Conservation (phyloP, 2,113 vertebrate genomes). For the Planiliza haematocheilus region DNA sequence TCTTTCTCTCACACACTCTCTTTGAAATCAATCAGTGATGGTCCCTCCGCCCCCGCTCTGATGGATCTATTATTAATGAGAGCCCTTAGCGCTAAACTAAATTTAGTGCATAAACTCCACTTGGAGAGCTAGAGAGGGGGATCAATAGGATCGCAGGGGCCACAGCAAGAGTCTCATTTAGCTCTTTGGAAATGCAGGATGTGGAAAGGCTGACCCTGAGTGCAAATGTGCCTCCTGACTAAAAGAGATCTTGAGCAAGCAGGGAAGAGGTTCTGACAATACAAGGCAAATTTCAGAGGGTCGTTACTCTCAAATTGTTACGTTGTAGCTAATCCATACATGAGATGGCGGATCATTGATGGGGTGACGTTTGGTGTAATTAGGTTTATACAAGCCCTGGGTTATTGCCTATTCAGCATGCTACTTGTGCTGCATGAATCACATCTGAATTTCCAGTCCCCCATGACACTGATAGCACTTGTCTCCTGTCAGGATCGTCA, state of each 20-base stretch:
- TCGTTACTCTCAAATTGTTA: conserved; percentile 69
- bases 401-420: conserved; percentile 64
- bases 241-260: conserved; percentile 35
- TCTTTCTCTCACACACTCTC: conserved; percentile 14
- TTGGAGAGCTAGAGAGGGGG: conserved; percentile 59
- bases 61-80: conserved; percentile 84
- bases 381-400: conserved; percentile 65
- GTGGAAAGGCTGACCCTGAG: conserved; percentile 58
- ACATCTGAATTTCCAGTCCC: conserved; percentile 49
- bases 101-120: conserved; percentile 80
- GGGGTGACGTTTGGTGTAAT: conserved; percentile 67
- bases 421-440: conserved; percentile 54
- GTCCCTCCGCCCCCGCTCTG: conserved; percentile 44
- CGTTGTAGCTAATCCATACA: conserved; percentile 69
- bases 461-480: conserved; percentile 30
- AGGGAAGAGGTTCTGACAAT: conserved; percentile 52
- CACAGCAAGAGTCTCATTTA: conserved; percentile 67
- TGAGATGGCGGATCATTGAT: conserved; percentile 61
- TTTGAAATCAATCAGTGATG: conserved; percentile 65
- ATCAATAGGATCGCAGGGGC: conserved; percentile 72
- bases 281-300: conserved; percentile 62
- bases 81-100: conserved; percentile 80
- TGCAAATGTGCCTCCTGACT: conserved; percentile 48
- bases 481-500: conserved; percentile 47
- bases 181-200: conserved; percentile 63